Base-by-base conservation (phyloP, 2,888 invertebrate genomes). In the Callimorpha dominula region DNA sequence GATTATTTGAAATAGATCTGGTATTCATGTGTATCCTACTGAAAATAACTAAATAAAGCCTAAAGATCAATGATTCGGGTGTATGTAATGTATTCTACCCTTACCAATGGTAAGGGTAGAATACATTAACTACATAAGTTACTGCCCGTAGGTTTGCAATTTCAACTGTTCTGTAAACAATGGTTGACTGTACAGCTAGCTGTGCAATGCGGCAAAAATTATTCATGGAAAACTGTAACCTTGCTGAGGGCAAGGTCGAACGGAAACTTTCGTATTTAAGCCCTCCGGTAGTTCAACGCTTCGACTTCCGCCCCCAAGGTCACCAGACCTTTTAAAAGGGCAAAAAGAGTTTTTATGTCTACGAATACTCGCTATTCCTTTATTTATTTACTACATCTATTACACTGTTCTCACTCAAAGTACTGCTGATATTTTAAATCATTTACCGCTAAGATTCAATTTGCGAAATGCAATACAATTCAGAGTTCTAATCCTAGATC, bases 211-310 rank as follows among this genome's bases (percentile, higher is more conserved):
- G 78, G 81, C 77, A 81, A 83, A 85, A 84, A 86, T 86, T 73
- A 77, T 82, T 86, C 85, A 78, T 86, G 86, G 85, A 88, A 89
- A 87, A 78, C 76, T 71, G 68, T 75, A 84, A 82, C 90, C 91
- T 91, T 89, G 87, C 62, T 40, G 75, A 87, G 88, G 90, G 85
- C 92, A 93, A 93, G 93, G 93, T 86, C 88, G 86, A 70, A 75
- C 88, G 89, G 89, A 90, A 89, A 91, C 90, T 90, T 91, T 91
- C 90, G 89, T 86, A 86, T 85, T 85, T 84, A 84, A 86, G 78
- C 85, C 87, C 87, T 87, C 81, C 78, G 77, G 81, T 78, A 77
- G 81, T 78, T 76, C 75, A 78, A 78, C 78, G 76, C 69, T 64
- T 75, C 78, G 65, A 46, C 57, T 66, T 64, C 71, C 70, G 76